Base-by-base conservation (phyloP, 2,797 vertebrate genomes). In the Somateria mollissima region DNA sequence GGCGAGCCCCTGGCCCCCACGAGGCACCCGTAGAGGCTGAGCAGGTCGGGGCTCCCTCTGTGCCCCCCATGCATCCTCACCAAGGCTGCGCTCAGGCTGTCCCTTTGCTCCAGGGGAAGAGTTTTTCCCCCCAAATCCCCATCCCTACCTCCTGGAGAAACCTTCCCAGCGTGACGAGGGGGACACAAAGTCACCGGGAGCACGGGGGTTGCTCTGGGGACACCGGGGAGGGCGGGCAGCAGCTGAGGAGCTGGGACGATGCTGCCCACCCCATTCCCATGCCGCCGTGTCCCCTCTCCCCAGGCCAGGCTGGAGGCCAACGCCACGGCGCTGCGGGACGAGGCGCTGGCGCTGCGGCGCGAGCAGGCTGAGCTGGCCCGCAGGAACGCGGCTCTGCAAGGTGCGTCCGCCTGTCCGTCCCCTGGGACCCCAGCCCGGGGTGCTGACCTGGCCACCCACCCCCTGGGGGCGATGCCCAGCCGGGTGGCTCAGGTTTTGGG, bases 251-350 rank as follows among this genome's bases (percentile, higher is more conserved):
- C 2, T 0, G 2, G 4, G 61, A 12, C 16, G 30, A 43, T 51
- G 2, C 24, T 45, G 58, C 49, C 65, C 82, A 5, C 3, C 10
- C 7, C 15, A 37, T 66, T 73, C 64, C 80, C 65, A 27, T 1
- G 3, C 45, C 4, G 1, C 22, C 2, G 2, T 43, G 74, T 89
- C 47, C 39, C 92, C 49, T 80, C 6, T 86, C 56, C 41, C 78
- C 91, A 95, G 95, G 75, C 72, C 87, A 5, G 28, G 10, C 87
- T 96, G 94, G 89, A 82, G 28, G 78, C 37, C 94, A 87, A 94
- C 6, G 15, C 11, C 36, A 92, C 94, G 0, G 58, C 13, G 1
- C 87, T 94, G 51, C 51, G 41, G 78, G 61, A 37, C 3, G 34
- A 72, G 87, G 19, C 28, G 89, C 51, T 54, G 93, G 84, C 56